These are phyloP conservation scores for Pteropus alecto DNA, from an alignment of 2,113 vertebrate genomes.

Conservation along the genomic window DNA sequence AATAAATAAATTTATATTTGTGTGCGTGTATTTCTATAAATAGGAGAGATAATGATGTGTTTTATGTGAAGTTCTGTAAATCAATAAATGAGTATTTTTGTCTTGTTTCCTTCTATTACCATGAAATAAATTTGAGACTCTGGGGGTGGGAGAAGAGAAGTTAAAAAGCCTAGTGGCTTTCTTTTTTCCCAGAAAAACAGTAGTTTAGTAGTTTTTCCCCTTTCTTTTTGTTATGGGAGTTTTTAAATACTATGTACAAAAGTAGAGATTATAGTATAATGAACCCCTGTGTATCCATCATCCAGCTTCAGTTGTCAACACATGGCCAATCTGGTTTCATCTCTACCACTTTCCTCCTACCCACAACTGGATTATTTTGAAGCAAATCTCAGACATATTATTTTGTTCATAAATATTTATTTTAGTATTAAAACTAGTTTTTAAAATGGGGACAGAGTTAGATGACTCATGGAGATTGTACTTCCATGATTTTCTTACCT, in stretches of 20 bases:
- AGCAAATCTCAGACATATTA: background rate
- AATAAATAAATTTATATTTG: constrained; percentile 3
- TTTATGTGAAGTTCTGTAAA: constrained; percentile 5
- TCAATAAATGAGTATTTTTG: constrained; percentile 24
- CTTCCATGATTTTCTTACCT: background rate
- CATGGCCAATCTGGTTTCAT: background rate
- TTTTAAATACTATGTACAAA: background rate
- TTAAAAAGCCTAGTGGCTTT: background rate
- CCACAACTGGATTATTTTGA: constrained; percentile 11
- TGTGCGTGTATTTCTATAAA: background rate
- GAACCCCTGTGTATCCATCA: background rate
- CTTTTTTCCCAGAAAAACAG: background rate
- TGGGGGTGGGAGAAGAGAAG: background rate
- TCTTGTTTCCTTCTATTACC: constrained; percentile 16
- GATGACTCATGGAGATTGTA: background rate
- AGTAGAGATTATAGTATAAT: background rate
- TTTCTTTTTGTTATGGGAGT: background rate
- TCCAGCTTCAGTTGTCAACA: background rate
- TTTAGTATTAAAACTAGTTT: constrained; percentile 41
- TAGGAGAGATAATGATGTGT: background rate
- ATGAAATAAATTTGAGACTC: constrained; percentile 10
- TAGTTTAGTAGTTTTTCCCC: background rate
- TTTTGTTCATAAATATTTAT: constrained; percentile 29
- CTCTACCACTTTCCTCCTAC: background rate
- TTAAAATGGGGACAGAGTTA: background rate